phyloP scores from a whole-genome alignment of 37 sponge, comb jelly and placozoan species.

The Agelas oroides region DNA sequence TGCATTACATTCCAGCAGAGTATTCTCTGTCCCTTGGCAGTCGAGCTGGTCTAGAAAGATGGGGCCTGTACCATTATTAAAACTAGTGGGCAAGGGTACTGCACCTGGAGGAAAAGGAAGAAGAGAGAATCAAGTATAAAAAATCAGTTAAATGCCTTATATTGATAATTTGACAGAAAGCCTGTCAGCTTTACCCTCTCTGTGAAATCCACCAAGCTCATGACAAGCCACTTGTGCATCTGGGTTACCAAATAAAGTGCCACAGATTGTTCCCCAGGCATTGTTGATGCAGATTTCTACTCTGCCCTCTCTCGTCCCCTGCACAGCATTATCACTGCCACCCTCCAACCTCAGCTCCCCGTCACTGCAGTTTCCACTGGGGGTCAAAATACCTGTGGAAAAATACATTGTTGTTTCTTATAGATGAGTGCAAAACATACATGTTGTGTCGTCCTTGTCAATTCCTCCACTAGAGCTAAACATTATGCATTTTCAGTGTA shows the following conservation, averaged over 20 bases:
- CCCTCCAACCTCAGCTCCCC: not conserved
- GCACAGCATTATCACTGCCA: not conserved
- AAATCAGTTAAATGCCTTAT: too few species aligned
- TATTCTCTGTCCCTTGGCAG: constrained; percentile 1
- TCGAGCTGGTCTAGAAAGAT: constrained; percentile 24
- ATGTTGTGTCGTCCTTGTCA: too few species aligned
- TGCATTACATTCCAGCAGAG: not conserved
- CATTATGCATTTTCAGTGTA: too few species aligned
- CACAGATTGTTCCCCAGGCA: constrained; percentile 48
- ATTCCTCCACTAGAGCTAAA: too few species aligned
- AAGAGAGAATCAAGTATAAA: too few species aligned
- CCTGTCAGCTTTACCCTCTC: not conserved
- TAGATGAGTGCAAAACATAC: not conserved
- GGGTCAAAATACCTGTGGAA: not conserved
- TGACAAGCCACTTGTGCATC: constrained; percentile 37
- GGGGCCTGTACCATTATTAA: constrained; percentile 1
- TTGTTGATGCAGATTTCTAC: constrained; percentile 34
- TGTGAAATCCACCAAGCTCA: constrained; percentile 10
- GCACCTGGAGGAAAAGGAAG: too few species aligned
- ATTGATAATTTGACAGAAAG: too few species aligned
- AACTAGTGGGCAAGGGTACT: too few species aligned
- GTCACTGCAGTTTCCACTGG: not conserved
- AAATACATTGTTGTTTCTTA: not conserved
- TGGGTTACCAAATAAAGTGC: constrained; percentile 3
- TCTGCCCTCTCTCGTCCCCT: not conserved